These are phyloP conservation scores for Tonatia bakeri DNA, from an alignment of 2,113 vertebrate species.

Conservation along the genomic window DNA sequence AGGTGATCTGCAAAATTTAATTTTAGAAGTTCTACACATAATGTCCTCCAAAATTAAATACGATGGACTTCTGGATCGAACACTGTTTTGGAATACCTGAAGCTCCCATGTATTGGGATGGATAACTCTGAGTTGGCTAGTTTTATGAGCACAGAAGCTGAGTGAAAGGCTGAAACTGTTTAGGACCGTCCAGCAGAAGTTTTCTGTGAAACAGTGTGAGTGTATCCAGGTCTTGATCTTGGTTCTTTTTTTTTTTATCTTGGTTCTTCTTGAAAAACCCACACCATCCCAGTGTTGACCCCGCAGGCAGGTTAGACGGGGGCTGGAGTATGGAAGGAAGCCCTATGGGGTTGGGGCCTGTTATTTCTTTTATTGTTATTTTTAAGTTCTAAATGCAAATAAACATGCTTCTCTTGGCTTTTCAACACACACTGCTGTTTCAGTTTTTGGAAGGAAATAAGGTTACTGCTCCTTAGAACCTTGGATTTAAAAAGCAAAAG, in stretches of 20 bases:
- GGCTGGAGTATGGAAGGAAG: not conserved
- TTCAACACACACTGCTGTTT: not conserved
- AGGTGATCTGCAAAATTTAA: not conserved
- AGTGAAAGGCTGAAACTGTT: not conserved
- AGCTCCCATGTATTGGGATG: not conserved
- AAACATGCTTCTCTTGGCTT: not conserved
- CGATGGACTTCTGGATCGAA: conserved; percentile 1
- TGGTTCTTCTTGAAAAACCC: not conserved
- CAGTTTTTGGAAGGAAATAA: not conserved
- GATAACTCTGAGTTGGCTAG: not conserved
- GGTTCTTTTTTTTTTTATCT: conserved; percentile 8
- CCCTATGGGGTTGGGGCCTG: not conserved
- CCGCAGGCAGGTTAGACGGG: not conserved
- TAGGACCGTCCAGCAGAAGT: not conserved
- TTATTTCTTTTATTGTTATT: not conserved
- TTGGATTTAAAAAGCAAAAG: not conserved
- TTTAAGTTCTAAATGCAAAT: conserved; percentile 14
- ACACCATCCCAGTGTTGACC: not conserved
- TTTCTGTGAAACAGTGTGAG: not conserved
- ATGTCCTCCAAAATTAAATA: conserved; percentile 3
- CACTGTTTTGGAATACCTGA: not conserved
- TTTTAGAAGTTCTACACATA: not conserved
- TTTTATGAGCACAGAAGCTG: not conserved
- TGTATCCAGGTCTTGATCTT: not conserved
- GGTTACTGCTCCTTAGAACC: not conserved